Evolutionary conservation across 2,797 vertebrate species (phyloP), one percentile per base, ranked within the genome.

Genomic region (Chlorospingus flavigularis): DNA sequence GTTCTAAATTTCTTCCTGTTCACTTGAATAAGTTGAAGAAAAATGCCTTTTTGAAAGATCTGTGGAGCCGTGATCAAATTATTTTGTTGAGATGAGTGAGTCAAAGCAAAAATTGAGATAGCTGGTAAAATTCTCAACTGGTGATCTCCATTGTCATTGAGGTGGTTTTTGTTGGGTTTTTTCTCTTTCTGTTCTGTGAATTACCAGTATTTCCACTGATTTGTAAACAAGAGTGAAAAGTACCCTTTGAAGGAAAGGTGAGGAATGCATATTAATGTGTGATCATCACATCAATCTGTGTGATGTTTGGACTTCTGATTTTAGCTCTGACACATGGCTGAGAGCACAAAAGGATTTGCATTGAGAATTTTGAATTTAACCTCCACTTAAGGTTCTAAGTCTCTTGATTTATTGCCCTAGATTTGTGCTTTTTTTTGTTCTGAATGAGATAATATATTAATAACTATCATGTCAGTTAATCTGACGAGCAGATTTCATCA

Each of bases 101-200:
- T 54, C 50, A 70, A 61, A 67, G 10, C 3, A 68, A 80, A 94
- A 88, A 31, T 3, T 70, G 25, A 86, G 26, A 39, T n/a, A 8
- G 11, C 2, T 73, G 47, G 45, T 75, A 72, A 79, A 65, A 89
- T 74, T 43, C 28, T 84, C 17, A 37, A 2, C 6, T 17, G 24
- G 28, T 53, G 16, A 9, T 72, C 23, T 60, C 23, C 6, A 4
- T 11, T 28, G 4, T 7, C 28, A 60, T 7, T 33, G 26, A 40
- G 3, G 3, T 70, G 10, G 0, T 6, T 67, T 80, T 61, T 53
- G 2, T 5, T 43, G 1, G 2, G 1, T 0, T 30, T 37, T 39
- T 17, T 19, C 13, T 13, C 13, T 43, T 55, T 78, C 43, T 73
- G 14, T 47, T 58, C 8, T 5, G 0, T 77, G 30, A 80, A 62